Evolutionary conservation across 2,797 vertebrate species (phyloP), one percentile per base, ranked within the genome.

Genomic region (Anguilla obscura): DNA sequence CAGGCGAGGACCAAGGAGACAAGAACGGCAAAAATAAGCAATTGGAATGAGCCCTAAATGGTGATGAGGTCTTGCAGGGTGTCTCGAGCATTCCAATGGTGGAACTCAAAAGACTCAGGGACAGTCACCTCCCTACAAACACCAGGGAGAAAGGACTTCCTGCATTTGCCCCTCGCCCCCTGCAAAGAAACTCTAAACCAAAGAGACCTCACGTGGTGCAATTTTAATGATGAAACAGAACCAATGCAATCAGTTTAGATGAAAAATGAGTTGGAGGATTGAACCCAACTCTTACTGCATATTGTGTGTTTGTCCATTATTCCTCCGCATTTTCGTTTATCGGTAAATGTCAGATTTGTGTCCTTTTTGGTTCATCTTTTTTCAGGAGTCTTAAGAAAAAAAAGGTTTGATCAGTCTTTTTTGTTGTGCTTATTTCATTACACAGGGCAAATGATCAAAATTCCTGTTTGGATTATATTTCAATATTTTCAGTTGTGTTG

Each of bases 81-180:
- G 92, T 92, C 90, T 91, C 92, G 93, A 94, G 93, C 93, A 92
- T 91, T 90, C 89, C 90, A 89, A 92, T 94, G 95, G 96, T 95
- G 94, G 94, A 95, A 93, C 93, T 91, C 66, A 87, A 58, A 45
- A 87, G 88, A 89, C 86, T 85, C 50, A 60, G 69, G 85, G 84
- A 85, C 82, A 87, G 80, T 14, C 45, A 86, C n/a, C 69, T 30
- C n/a, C 14, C 84, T 76, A 63, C 66, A 90, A 30, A 84, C 18
- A 54, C 84, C 86, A 86, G 69, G 83, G 71, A 50, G 48, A 66
- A 71, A 60, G 7, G 54, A 69, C 83, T 74, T 9, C 86, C 86
- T 89, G 80, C 74, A 71, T 86, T 89, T 88, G 82, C 84, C 76
- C 27, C 24, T 30, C 30, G 12, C 63, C 14, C 36, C 71, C 0